A percentile compares a stretch with the other conserved stretches of the same genome.
phyloP scores from a whole-genome alignment of 2,797 vertebrate species.

The Acanthis flammea region DNA sequence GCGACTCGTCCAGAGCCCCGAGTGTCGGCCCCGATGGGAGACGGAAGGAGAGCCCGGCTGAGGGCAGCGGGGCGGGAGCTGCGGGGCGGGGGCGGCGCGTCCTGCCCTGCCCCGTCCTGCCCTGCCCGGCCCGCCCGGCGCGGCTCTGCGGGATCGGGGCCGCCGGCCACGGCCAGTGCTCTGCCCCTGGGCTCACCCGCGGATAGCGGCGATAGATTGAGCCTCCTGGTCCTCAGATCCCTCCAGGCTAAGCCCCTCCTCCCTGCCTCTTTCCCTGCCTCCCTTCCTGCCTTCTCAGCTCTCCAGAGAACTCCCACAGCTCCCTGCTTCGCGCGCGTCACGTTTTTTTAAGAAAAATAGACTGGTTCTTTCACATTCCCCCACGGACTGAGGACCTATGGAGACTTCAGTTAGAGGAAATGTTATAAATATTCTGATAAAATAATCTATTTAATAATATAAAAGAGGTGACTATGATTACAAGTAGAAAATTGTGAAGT shows the following conservation, averaged over 20 bases:
- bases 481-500: not conserved
- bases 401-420: not conserved
- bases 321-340: not conserved
- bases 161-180: rapidly evolving
- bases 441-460: not conserved
- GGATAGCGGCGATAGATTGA: rapidly evolving
- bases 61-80: not conserved
- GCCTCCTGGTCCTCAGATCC: rapidly evolving
- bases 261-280: not conserved
- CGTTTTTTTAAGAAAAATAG: rapidly evolving
- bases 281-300: not conserved
- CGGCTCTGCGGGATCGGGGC: rapidly evolving
- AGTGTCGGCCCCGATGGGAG: rapidly evolving
- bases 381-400: rapidly evolving
- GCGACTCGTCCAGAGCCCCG: too few species aligned
- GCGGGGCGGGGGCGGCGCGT: not conserved
- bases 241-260: not conserved
- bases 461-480: not conserved
- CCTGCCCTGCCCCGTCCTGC: not conserved
- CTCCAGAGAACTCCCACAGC: not conserved
- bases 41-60: not conserved
- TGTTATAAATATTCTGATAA: not conserved
- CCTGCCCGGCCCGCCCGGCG: not conserved
- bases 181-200: rapidly evolving
- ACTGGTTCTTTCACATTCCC: rapidly evolving